Base-by-base conservation (phyloP, 2,797 vertebrate species). In the Pangasius larnaudii region DNA sequence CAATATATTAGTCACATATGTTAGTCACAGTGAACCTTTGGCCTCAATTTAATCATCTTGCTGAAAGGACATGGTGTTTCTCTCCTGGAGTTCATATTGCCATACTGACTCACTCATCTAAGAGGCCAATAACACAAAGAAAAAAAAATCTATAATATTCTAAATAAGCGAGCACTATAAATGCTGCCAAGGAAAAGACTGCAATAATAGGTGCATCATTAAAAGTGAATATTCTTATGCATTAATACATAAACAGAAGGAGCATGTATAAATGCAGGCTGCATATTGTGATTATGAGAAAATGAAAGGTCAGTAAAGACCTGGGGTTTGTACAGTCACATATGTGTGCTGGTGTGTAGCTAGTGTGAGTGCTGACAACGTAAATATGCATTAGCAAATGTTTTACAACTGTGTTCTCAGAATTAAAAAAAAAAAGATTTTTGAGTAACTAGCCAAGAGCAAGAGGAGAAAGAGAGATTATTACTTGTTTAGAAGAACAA, bases 401-500 rank as follows among this genome's bases (percentile, higher is more conserved):
- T 24, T 63, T 56, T 36, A 53, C 6, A 42, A 24, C 14, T 61
- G 14, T 53, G 3, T 9, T 77, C 24, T 56, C 24, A n/a, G 39
- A n/a, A 18, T n/a, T 24, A 0, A 46, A 46, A 46, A 46, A 46
- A 46, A 46, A 46, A 46, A 46, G 46, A 46, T 46, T 46, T 46
- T 46, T 46, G 46, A 46, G 46, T 46, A 46, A 46, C 30, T 49
- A 71, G 65, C 63, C 22, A 56, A 82, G 1, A 63, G 49, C 30
- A 2, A 49, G 58, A 78, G 33, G 46, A 67, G 58, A 77, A 30
- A 82, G 33, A 77, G 22, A 59, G 46, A 33, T 84, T 49, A 33
- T 80, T 75, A 85, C 82, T 85, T 90, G 88, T 82, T 81, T 69
- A 86, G 85, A 78, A 75, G 79, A 87, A 75, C 61, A 79, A 77